These are phyloP conservation scores for Lydus trimaculatus DNA, from an alignment of 2,888 invertebrate genomes.

Conservation along the genomic window DNA sequence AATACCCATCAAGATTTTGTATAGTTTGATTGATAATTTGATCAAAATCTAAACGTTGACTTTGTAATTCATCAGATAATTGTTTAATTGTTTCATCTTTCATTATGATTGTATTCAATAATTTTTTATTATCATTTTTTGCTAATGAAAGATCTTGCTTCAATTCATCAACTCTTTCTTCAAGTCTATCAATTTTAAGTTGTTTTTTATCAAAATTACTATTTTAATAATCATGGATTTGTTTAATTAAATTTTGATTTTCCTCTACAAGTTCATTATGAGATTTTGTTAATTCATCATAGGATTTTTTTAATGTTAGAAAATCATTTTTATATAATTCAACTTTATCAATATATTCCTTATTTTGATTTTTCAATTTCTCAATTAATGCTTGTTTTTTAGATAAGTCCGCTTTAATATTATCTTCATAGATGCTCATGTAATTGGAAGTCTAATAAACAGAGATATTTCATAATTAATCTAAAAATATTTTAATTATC, in stretches of 20 bases:
- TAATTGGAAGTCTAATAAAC: not conserved
- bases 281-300: not conserved
- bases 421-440: not conserved
- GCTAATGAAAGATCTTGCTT: constrained; percentile 23
- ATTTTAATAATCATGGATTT: constrained; percentile 15
- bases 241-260: not conserved
- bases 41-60: not conserved
- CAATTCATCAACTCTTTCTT: constrained; percentile 26
- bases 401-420: not conserved
- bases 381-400: not conserved
- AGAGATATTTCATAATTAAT: not conserved
- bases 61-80: not conserved
- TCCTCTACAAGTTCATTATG: not conserved
- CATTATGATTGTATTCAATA: not conserved
- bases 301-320: not conserved
- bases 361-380: not conserved
- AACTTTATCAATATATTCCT: not conserved
- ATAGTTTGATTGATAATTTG: not conserved
- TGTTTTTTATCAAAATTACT: constrained; percentile 39
- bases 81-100: not conserved
- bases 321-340: not conserved
- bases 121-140: constrained; percentile 4
- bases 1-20: not conserved
- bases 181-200: constrained; percentile 35
- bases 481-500: not conserved